These are phyloP conservation scores for Alviniconcha marisindica DNA, from an alignment of 1,140 invertebrate species.

Conservation along the genomic window DNA sequence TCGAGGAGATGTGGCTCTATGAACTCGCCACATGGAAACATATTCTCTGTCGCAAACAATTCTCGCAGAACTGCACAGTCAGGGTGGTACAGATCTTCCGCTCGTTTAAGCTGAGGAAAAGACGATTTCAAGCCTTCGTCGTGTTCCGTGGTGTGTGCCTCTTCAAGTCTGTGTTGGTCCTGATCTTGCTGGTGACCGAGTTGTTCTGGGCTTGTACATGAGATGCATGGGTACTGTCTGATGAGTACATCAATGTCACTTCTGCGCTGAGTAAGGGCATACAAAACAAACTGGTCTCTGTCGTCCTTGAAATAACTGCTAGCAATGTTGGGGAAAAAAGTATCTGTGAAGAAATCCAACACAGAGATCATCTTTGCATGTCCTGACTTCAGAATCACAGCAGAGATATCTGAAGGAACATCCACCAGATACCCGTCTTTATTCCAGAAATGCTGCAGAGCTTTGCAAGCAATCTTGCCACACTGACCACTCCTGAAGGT, in stretches of 20 bases:
- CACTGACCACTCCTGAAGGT: neutral
- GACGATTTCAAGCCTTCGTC: too few species aligned
- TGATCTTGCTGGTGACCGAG: constrained; percentile 47
- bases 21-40: constrained; percentile 42
- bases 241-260: neutral
- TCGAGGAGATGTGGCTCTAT: neutral
- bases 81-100: constrained; percentile 41
- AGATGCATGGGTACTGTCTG: neutral
- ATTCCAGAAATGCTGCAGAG: neutral
- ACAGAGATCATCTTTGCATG: neutral
- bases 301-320: constrained; percentile 4
- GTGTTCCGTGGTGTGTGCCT: too few species aligned
- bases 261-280: neutral
- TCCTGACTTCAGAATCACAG: neutral
- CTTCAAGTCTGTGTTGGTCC: too few species aligned
- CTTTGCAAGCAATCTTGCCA: neutral
- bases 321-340: constrained; percentile 33
- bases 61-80: constrained; percentile 9
- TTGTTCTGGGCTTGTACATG: neutral
- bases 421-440: neutral
- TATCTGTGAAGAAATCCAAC: constrained; percentile 14
- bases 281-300: constrained; percentile 16
- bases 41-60: constrained; percentile 37
- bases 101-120: neutral
- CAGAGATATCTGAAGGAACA: neutral